A percentile compares a stretch with the other conserved stretches of the same genome.
Conservation (phyloP, 2,113 vertebrate species). For the Phyllostomus discolor region DNA sequence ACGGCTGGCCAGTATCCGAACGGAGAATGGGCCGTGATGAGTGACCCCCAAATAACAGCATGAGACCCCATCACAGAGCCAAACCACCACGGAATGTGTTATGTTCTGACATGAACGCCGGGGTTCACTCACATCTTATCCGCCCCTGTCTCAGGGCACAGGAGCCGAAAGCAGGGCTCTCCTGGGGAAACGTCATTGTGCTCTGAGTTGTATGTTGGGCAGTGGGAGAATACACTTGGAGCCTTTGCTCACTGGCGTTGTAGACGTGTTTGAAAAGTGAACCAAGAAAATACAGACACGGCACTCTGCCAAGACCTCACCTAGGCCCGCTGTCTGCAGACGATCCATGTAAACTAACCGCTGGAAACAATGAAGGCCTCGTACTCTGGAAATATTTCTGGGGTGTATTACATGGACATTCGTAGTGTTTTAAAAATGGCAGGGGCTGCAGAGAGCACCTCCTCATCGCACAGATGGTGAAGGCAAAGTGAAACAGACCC, state of each 20-base stretch:
- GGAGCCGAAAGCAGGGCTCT: background rate
- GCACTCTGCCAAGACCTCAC: background rate
- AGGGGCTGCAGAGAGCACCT: background rate
- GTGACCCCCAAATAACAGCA: background rate
- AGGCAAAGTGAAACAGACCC: background rate
- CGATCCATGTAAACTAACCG: background rate
- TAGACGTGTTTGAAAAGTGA: background rate
- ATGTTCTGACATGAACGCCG: background rate
- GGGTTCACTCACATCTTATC: background rate
- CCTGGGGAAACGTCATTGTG: background rate
- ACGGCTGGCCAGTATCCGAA: background rate
- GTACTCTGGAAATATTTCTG: background rate
- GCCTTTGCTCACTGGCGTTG: background rate
- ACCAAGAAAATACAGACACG: background rate
- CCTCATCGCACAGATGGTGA: background rate
- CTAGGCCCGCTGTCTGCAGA: background rate
- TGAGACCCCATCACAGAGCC: background rate
- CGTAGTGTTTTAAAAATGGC: background rate
- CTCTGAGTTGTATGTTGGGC: background rate
- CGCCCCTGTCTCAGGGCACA: background rate
- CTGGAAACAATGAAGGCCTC: background rate
- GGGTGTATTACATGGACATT: background rate
- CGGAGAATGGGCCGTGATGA: rapidly evolving
- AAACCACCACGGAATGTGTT: background rate
- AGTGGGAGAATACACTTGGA: background rate